Percentiles rank a stretch among this genome's conserved stretches.
Conservation (phyloP, 92 coral and sea anemone species). For the Micromussa lordhowensis region DNA sequence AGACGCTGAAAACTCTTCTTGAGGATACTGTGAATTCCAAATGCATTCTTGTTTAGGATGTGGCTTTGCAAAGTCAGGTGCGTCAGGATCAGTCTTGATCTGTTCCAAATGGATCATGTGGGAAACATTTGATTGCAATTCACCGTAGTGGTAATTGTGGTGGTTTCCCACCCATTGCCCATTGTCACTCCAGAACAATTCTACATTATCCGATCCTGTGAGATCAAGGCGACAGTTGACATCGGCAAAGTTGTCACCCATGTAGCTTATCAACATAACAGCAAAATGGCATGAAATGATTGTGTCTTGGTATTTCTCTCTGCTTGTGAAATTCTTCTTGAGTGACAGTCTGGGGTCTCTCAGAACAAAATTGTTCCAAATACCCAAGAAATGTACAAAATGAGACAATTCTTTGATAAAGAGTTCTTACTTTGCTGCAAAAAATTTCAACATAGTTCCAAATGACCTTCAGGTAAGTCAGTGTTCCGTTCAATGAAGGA, state of each 20-base stretch:
- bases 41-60: background rate
- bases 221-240: constrained; percentile 46
- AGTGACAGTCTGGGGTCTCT: constrained; percentile 31
- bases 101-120: background rate
- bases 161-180: constrained; percentile 44
- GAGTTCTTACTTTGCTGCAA: constrained; percentile 62
- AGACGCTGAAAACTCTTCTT: constrained; percentile 23
- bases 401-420: constrained; percentile 30
- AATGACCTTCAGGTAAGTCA: constrained; percentile 39
- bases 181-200: constrained; percentile 64
- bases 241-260: constrained; percentile 59
- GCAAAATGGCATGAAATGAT: constrained; percentile 65
- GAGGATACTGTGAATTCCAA: constrained; percentile 12
- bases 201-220: constrained; percentile 57
- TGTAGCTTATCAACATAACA: constrained; percentile 55
- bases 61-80: background rate
- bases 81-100: background rate
- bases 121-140: background rate
- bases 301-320: constrained; percentile 32
- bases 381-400: constrained; percentile 61
- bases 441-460: constrained; percentile 69
- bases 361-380: constrained; percentile 43
- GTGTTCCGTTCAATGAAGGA: constrained; percentile 40
- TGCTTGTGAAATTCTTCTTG: constrained; percentile 36
- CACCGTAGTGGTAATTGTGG: constrained; percentile 40